Base-by-base conservation (phyloP, 2,797 vertebrate species). In the Thaleichthys pacificus region DNA sequence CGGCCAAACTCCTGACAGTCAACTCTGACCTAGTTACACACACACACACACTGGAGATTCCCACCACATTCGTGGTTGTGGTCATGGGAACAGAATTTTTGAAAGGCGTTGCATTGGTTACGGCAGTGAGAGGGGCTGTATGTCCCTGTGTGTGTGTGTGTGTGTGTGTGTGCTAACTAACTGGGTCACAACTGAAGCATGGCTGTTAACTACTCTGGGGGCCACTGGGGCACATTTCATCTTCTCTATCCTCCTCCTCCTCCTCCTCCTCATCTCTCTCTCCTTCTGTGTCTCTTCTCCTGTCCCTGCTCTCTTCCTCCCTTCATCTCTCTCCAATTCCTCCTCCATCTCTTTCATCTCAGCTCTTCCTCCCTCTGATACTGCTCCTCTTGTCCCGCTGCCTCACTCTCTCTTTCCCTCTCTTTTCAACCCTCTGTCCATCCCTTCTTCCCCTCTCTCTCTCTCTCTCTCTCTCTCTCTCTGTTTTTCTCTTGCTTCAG, bases 151-250 rank as follows among this genome's bases (percentile, higher is more conserved):
- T 38, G 38, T 42, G 38, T 42, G 38, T 38, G 35, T 38, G 38
- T 42, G 38, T 42, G 38, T 42, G 8, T 42, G 38, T 42, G 38
- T 42, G 38, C 38, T 42, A 42, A 42, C 68, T 71, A 88, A 86
- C 82, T 81, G 70, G 80, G 78, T 77, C 85, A 86, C 72, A 72
- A 79, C 47, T 71, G 54, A 65, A 60, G 77, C 21, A 67, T 66
- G 62, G 47, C 61, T 24, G 38, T 42, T 42, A 12, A 72, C 66
- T 22, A 73, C 60, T 80, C 63, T 71, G 71, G 61, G 49, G 62
- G 22, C 60, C 73, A 80, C 78, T 57, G 54, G 76, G 61, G 56
- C 67, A 24, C 72, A 68, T 74, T 70, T 72, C 62, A 75, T 64
- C 81, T 32, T 14, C 38, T 61, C 7, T 26, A 11, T 84, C 69